Evolutionary conservation across 2,888 invertebrate species (phyloP).

Genomic region (Ashinkailepas kermadecensis): DNA sequence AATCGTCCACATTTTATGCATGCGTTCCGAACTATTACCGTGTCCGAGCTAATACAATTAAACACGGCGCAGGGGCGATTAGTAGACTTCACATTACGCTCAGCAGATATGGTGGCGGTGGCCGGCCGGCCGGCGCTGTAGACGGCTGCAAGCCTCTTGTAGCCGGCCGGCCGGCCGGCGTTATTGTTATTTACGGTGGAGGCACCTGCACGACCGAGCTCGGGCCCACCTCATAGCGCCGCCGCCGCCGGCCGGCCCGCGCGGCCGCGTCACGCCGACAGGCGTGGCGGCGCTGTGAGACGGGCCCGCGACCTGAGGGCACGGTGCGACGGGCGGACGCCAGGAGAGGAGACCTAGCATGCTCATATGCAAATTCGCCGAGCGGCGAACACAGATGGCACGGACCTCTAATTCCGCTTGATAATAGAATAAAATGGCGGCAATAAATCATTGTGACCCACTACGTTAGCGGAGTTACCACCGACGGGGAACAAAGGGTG

Average conservation of each 20-base stretch:
- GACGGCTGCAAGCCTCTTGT: neutral
- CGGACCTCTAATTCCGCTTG: neutral
- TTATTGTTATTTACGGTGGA: constrained; percentile 14
- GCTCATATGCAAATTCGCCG: constrained; percentile 6
- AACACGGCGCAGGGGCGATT: neutral
- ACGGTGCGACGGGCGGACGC: neutral
- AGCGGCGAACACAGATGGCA: constrained; percentile 6
- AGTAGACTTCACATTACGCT: neutral
- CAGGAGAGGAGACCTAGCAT: neutral
- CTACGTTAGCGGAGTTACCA: neutral
- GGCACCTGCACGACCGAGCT: neutral
- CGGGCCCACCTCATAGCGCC: neutral
- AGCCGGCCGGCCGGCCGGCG: neutral
- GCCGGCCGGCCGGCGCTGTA: neutral
- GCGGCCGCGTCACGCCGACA: neutral
- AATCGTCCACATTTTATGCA: neutral
- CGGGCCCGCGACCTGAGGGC: neutral
- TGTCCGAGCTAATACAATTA: constrained; percentile 7
- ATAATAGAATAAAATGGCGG: constrained; percentile 15
- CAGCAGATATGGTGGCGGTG: neutral
- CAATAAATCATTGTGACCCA: constrained; percentile 6
- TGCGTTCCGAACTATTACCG: neutral
- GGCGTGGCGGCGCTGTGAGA: neutral
- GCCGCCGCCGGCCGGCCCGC: neutral
- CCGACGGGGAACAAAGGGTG: neutral